Evolutionary conservation across 2,888 invertebrate genomes (phyloP).

Genomic region (Callosobruchus maculatus): DNA sequence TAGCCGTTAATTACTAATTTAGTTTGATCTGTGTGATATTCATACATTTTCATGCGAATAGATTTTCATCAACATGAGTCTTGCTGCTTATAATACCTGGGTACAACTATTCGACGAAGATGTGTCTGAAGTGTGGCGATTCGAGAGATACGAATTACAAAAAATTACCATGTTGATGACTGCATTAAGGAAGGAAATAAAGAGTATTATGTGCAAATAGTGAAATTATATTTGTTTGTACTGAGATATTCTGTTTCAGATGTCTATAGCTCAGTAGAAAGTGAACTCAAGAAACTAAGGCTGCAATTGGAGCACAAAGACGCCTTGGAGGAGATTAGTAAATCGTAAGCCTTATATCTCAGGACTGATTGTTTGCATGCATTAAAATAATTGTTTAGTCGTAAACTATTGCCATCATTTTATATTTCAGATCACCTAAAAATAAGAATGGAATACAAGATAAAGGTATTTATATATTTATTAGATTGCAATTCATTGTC

Average conservation of each 20-base stretch:
- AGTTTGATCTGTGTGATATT: too few relatives aligned
- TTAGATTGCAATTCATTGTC: neutral
- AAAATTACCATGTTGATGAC: conserved; percentile 24
- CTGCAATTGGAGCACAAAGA: conserved; percentile 16
- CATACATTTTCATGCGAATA: too few relatives aligned
- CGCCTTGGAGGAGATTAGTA: conserved; percentile 8
- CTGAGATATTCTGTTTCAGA: conserved; percentile 11
- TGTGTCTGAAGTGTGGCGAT: conserved; percentile 21
- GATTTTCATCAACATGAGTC: neutral
- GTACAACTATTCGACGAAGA: conserved; percentile 26
- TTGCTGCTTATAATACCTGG: conserved; percentile 25
- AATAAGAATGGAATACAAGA: conserved; percentile 3
- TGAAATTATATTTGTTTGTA: neutral
- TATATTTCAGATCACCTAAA: neutral
- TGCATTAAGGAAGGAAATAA: conserved; percentile 28
- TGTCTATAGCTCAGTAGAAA: conserved; percentile 14
- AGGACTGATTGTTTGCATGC: neutral
- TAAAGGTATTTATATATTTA: conserved; percentile 3
- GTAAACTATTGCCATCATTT: too few relatives aligned
- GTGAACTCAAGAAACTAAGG: conserved; percentile 11
- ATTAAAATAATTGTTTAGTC: too few relatives aligned
- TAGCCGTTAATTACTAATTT: too few relatives aligned
- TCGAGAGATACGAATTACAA: conserved; percentile 24
- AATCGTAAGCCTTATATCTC: conserved; percentile 8
- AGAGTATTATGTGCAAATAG: conserved; percentile 16